A percentile compares a stretch with the other conserved stretches of the same genome.
Conservation (phyloP, 30 jellyfish, hydroid and myxozoan genomes). For the Rhopilema esculentum region DNA sequence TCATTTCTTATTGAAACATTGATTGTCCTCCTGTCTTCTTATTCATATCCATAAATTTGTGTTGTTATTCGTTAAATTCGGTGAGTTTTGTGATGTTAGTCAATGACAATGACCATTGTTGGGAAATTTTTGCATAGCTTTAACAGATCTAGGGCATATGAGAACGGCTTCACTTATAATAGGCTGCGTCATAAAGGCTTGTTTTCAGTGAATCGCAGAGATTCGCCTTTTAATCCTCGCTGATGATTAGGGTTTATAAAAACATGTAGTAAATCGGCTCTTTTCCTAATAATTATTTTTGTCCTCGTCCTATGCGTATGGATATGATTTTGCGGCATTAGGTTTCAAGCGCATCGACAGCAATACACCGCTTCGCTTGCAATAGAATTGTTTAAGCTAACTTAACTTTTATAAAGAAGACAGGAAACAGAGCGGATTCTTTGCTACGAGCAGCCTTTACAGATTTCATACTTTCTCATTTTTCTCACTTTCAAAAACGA, state of each 20-base stretch:
- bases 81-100: conserved; percentile 64
- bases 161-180: conserved; percentile 27
- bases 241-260: conserved; percentile 46
- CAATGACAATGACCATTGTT: conserved; percentile 34
- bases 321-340: conserved; percentile 36
- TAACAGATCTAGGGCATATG: conserved; percentile 39
- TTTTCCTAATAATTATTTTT: conserved; percentile 25
- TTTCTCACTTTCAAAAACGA: background rate
- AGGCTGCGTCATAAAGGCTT: conserved; percentile 18
- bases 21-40: conserved; percentile 1
- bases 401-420: background rate
- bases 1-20: conserved; percentile 43
- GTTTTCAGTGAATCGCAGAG: conserved; percentile 32
- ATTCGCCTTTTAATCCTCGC: conserved; percentile 14
- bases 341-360: conserved; percentile 31
- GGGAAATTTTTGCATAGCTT: conserved; percentile 45
- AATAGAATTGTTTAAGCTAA: conserved; percentile 16
- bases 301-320: conserved; percentile 8
- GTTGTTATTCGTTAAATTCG: conserved; percentile 47
- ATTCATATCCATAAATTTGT: conserved; percentile 3
- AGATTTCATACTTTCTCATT: background rate
- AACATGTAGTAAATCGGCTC: conserved; percentile 49
- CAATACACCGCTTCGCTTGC: conserved; percentile 34
- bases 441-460: background rate
- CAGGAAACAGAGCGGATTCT: background rate